A percentile compares a stretch with the other conserved stretches of the same genome.
Evolutionary conservation across 2,888 invertebrate species (phyloP).

Genomic region (Norana najaformis): DNA sequence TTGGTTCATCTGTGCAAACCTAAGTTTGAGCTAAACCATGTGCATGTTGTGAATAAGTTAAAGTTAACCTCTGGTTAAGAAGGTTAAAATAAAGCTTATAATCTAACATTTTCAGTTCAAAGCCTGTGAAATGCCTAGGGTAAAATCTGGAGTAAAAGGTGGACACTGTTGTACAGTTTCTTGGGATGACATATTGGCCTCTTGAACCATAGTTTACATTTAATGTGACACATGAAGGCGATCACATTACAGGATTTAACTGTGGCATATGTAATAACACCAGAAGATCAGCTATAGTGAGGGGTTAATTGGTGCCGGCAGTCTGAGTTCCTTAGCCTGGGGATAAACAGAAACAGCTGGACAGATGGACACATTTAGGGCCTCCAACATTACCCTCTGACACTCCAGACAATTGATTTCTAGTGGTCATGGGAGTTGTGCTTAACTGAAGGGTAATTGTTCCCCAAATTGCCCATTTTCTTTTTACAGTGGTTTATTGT

Average conservation of each 20-base stretch:
- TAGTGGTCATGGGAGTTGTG: neutral
- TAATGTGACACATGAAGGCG: neutral
- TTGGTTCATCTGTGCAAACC: too few species aligned
- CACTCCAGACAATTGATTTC: constrained; percentile 2
- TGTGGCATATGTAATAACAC: constrained; percentile 13
- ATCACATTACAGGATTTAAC: neutral
- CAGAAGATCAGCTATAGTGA: neutral
- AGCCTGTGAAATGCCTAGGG: neutral
- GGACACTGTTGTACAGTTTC: neutral
- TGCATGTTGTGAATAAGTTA: too few species aligned
- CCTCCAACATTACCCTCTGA: neutral
- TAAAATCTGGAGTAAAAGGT: neutral
- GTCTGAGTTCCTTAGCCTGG: neutral
- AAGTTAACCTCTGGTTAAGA: too few species aligned
- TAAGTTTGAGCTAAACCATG: neutral
- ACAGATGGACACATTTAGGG: neutral
- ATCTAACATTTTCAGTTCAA: neutral
- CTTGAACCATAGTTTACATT: constrained; percentile 13
- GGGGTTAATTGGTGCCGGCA: neutral
- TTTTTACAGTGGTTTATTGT: neutral
- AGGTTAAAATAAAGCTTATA: neutral
- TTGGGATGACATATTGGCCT: neutral
- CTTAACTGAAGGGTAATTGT: neutral
- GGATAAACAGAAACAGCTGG: neutral
- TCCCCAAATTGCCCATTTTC: neutral